Evolutionary conservation across 2,888 invertebrate species (phyloP), one percentile per base, ranked within the genome.

Genomic region (Apodemia hepburni): DNA sequence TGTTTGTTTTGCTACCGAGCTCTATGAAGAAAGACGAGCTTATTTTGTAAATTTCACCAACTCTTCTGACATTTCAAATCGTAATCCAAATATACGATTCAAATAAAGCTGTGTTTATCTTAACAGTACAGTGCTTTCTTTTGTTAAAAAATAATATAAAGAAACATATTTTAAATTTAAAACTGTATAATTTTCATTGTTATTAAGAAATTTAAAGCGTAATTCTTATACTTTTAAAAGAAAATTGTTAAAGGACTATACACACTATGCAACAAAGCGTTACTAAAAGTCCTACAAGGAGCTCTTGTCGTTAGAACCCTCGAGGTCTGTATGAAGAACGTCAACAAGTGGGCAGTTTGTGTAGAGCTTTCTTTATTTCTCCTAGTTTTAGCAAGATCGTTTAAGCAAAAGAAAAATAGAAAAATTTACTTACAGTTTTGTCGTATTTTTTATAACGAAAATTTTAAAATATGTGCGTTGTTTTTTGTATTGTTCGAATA

Each of bases 321-420:
- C 73, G 77, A 81, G 76, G 71, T 75, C 73, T 79, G 78, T 80
- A 74, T 77, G 73, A 67, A 72, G 68, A 68, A 70, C 74, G 71
- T 78, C 82, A 84, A 87, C 86, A 87, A 87, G 90, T 86, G 86
- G 85, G 79, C 78, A 82, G 81, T 80, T 54, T 77, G 77, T 79
- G 75, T 78, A 74, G 62, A 74, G 64, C 69, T 68, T 68, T 66
- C 65, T 68, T 72, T 65, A 64, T 69, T 59, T 38, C 58, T 57
- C 61, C 59, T 49, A 64, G 61, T 58, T 57, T 49, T 22, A 27
- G 63, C 54, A 60, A 63, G 54, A 47, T 57, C 45, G 38, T 63
- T 63, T 59, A 38, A 51, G 62, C 45, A 57, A 58, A 60, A 58
- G 58, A 18, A 57, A 58, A 33, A 57, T 35, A 58, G 47, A 54